Base-by-base conservation (phyloP, 2,888 invertebrate species). In the Pachymerium ferrugineum region DNA sequence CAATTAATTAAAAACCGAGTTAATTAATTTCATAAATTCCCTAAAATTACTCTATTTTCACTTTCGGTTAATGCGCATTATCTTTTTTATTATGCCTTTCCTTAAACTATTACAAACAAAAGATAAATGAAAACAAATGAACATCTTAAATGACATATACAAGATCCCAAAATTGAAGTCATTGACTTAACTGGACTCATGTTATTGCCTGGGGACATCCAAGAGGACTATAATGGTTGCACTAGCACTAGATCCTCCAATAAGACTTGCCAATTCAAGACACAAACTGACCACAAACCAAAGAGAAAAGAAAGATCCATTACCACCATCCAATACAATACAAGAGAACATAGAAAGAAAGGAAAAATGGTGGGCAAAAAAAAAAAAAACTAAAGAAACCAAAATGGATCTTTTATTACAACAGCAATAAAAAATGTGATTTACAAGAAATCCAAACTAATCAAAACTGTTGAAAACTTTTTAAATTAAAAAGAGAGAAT, bases 211-310 rank as follows among this genome's bases (percentile, higher is more conserved):
- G 54, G 54, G 54, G 8, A 54, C 54, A 54, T 54, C 54, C 54
- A 54, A 19, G 22, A 54, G 25, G 54, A 54, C 54, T 22, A 54
- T 54, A 54, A 54, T 54, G 54, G 54, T 54, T 54, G 54, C 54
- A 54, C 54, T 54, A 25, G 54, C 54, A 54, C 54, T 54, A 1
- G 54, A 22, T 22, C 22, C 54, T 54, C 54, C 54, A 54, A 54
- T 19, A 22, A 54, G 54, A 54, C 54, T 54, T 6, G 38, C 22
- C 54, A 54, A 54, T 54, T 54, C 54, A 22, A 54, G 54, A 54
- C 54, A 54, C 54, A 54, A 54, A 54, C 54, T 54, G 54, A 54
- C 54, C 54, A 54, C 54, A 54, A 22, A 54, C 54, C 54, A 25
- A 54, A 54, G 22, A 54, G 54, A 54, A 54, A 38, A 54, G 14